phyloP scores from a whole-genome alignment of 1,140 invertebrate genomes.

The Venustaconcha ellipsiformis region DNA sequence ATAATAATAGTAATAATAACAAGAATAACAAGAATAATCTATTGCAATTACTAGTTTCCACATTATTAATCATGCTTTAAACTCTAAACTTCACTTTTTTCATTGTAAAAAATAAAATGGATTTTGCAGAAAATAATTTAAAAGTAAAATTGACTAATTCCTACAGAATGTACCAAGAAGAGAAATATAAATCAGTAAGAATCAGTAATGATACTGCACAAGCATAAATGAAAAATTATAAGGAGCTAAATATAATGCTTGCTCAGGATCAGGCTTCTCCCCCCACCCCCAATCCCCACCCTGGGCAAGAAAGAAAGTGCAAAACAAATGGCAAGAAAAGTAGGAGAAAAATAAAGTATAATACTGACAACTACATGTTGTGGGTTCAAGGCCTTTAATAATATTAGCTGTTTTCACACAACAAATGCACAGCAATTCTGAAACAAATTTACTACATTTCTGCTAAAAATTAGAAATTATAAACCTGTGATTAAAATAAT shows the following conservation, averaged over 20 bases:
- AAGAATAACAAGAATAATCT: too few relatives aligned
- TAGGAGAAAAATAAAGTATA: background rate
- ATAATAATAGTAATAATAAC: too few relatives aligned
- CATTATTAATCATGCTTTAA: too few relatives aligned
- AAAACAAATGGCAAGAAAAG: background rate
- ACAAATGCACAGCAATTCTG: conserved; percentile 15
- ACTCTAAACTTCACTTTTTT: too few relatives aligned
- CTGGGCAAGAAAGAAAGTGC: conserved; percentile 12
- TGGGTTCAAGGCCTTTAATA: background rate
- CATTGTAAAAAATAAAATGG: too few relatives aligned
- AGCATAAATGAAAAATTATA: conserved; percentile 7
- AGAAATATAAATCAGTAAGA: background rate
- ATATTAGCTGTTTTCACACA: conserved; percentile 18
- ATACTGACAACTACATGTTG: background rate
- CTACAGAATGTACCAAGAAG: too few relatives aligned
- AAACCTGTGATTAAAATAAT: conserved; percentile 14
- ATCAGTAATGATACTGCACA: conserved; percentile 8
- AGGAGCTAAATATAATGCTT: background rate
- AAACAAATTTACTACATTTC: conserved; percentile 11
- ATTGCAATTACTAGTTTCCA: too few relatives aligned
- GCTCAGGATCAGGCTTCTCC: too few relatives aligned
- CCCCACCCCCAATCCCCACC: conserved; percentile 7
- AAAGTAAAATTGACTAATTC: too few relatives aligned
- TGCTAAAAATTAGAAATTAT: conserved; percentile 2
- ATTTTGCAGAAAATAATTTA: too few relatives aligned